These are phyloP conservation scores for Hypothenemus hampei DNA, from an alignment of 1,140 invertebrate genomes.

Conservation along the genomic window DNA sequence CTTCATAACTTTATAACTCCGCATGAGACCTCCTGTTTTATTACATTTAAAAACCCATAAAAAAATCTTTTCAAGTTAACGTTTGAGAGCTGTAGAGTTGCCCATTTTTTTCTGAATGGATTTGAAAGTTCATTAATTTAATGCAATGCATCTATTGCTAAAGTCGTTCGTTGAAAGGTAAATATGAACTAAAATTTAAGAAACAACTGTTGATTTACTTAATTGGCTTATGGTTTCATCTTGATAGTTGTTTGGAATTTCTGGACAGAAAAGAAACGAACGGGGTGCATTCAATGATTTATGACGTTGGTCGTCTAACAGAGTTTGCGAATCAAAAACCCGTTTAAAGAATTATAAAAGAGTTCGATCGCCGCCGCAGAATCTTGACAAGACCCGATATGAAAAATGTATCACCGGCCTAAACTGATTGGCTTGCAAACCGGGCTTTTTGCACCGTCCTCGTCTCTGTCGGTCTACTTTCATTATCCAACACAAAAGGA, in stretches of 20 bases:
- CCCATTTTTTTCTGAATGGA: too few relatives aligned
- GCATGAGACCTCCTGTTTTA: constrained; percentile 14
- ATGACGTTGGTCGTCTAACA: constrained; percentile 19
- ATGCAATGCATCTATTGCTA: too few relatives aligned
- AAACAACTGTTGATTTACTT: too few relatives aligned
- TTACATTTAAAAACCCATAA: too few relatives aligned
- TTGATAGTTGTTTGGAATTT: too few relatives aligned
- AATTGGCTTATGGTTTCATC: too few relatives aligned
- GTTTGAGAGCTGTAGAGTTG: too few relatives aligned
- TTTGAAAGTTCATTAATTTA: too few relatives aligned
- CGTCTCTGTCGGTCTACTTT: constrained; percentile 28
- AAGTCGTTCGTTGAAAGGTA: too few relatives aligned
- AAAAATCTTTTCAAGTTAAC: too few relatives aligned
- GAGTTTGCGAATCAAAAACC: constrained; percentile 19
- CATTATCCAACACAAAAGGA: constrained; percentile 30
- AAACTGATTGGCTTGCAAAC: constrained; percentile 31
- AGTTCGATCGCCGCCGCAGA: constrained; percentile 26
- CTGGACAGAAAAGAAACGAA: neutral
- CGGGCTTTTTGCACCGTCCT: constrained; percentile 21
- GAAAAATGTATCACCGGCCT: constrained; percentile 32
- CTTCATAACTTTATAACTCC: constrained; percentile 24
- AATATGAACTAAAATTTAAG: too few relatives aligned
- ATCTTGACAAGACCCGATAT: constrained; percentile 32
- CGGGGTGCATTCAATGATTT: neutral
- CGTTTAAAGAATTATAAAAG: constrained; percentile 20